These are phyloP conservation scores for Leptodactylus fallax DNA, from an alignment of 2,797 vertebrate genomes.

Conservation along the genomic window DNA sequence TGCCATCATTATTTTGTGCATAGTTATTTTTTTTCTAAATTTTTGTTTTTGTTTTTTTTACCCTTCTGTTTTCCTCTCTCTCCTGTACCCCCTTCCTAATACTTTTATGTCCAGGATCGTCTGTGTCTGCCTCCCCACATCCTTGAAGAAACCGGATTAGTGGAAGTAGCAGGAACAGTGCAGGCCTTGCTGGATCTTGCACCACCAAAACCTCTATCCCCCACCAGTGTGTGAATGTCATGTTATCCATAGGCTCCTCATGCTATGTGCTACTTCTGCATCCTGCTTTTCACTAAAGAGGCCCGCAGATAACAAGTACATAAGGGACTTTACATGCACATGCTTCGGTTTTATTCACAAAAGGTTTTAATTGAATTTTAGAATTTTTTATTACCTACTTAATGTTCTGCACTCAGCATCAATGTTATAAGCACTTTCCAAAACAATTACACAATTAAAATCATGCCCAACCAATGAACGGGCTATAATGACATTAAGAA, in stretches of 20 bases:
- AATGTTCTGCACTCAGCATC: background rate
- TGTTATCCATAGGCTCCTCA: constrained; percentile 64
- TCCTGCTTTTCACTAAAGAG: constrained; percentile 26
- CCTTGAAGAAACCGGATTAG: constrained; percentile 95
- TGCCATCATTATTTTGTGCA: background rate
- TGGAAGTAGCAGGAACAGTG: constrained; percentile 92
- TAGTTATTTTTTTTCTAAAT: constrained; percentile 52
- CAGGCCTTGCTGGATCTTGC: constrained; percentile 90
- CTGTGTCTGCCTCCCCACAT: constrained; percentile 98
- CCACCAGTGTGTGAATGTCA: constrained; percentile 76
- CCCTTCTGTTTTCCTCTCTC: constrained; percentile 70
- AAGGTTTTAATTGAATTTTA: constrained; percentile 32
- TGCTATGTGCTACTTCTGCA: constrained; percentile 24
- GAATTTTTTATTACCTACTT: background rate
- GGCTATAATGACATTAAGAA: background rate
- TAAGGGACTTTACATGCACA: background rate
- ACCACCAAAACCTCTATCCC: constrained; percentile 81
- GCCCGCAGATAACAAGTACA: constrained; percentile 10
- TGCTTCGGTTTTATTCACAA: constrained; percentile 2
- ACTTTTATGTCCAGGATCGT: constrained; percentile 79
- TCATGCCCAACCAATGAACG: background rate
- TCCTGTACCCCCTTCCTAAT: constrained; percentile 63
- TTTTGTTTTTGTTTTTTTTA: constrained; percentile 69
- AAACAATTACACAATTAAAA: background rate
- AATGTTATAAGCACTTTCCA: constrained; percentile 41